Percentiles rank a stretch among this genome's conserved stretches.
Evolutionary conservation across 37 sponge, comb jelly and placozoan species (phyloP).

Genomic region (Mnemiopsis leidyi): DNA sequence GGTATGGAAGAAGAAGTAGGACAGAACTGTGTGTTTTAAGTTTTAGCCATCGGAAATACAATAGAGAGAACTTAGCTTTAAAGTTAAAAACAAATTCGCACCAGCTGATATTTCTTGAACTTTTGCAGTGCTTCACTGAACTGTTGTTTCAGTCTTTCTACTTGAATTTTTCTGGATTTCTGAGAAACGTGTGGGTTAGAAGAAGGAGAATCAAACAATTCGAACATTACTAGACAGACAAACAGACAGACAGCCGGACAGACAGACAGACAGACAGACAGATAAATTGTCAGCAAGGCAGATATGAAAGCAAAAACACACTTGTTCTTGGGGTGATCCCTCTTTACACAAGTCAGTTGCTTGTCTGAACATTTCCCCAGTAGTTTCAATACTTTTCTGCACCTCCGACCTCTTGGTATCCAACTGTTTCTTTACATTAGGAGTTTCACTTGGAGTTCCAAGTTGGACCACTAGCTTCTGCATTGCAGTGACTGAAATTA

Average conservation of each 20-base stretch:
- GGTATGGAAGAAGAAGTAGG: background rate
- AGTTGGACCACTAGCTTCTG: constrained; percentile 23
- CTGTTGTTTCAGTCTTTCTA: constrained; percentile 53
- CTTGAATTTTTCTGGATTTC: constrained; percentile 56
- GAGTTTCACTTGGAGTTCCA: constrained; percentile 14
- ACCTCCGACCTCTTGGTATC: constrained; percentile 13
- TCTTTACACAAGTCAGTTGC: background rate
- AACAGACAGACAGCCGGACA: too few relatives aligned
- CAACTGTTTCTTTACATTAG: background rate
- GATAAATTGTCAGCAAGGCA: too few relatives aligned
- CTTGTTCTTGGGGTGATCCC: constrained; percentile 42
- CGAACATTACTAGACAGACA: too few relatives aligned
- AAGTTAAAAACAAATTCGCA: background rate
- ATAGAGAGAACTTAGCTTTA: background rate
- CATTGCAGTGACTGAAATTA: constrained; percentile 23
- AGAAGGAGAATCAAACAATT: too few relatives aligned
- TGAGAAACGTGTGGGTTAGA: too few relatives aligned
- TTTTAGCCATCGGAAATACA: background rate
- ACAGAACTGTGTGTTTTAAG: background rate
- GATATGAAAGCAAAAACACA: too few relatives aligned
- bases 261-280: too few relatives aligned
- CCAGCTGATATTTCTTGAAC: constrained; percentile 45
- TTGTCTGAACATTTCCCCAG: constrained; percentile 21
- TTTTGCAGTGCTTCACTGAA: constrained; percentile 21
- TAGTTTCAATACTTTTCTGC: constrained; percentile 15